Evolutionary conservation across 2,113 vertebrate genomes (phyloP).

Genomic region (Okapia johnstoni): DNA sequence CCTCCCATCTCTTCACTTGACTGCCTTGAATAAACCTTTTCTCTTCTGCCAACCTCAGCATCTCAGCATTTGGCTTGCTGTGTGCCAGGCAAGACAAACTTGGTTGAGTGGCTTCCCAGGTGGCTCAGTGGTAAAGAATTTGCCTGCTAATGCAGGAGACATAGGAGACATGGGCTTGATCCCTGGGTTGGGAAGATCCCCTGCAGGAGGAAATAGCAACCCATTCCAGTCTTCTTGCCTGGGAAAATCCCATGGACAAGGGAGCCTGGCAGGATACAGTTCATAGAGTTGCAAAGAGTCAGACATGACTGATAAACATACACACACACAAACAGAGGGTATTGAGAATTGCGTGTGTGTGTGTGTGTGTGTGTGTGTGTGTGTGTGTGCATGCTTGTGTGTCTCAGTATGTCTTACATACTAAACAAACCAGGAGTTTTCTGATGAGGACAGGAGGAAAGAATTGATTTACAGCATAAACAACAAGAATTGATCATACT

Average conservation of each 20-base stretch:
- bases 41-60: not conserved
- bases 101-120: not conserved
- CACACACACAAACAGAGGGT: not conserved
- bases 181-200: not conserved
- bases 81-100: not conserved
- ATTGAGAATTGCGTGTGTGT: not conserved
- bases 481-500: not conserved
- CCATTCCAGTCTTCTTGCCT: not conserved
- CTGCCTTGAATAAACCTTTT: not conserved
- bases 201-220: not conserved
- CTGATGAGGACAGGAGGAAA: not conserved
- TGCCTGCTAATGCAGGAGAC: not conserved
- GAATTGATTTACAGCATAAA: not conserved
- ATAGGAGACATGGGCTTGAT: not conserved
- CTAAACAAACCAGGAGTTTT: not conserved
- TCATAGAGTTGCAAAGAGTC: not conserved
- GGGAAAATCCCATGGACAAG: not conserved
- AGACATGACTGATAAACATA: not conserved
- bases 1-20: not conserved
- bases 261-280: not conserved
- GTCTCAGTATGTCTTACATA: not conserved
- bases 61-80: not conserved
- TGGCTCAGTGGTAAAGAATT: not conserved
- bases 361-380: not conserved
- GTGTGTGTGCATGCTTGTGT: rapidly evolving